Evolutionary conservation across 2,888 invertebrate genomes (phyloP).

Genomic region (Perithous albicinctus): DNA sequence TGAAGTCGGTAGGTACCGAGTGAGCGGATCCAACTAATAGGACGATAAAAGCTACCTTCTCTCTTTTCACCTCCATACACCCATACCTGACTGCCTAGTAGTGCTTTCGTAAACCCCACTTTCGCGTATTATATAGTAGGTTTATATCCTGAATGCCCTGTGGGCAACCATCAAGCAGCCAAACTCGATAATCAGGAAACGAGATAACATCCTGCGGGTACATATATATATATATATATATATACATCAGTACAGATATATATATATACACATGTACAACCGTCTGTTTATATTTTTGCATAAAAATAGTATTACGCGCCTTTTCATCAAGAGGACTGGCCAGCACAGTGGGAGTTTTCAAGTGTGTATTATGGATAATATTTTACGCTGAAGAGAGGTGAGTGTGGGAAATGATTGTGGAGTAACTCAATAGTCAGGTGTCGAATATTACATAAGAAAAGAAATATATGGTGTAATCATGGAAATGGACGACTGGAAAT

Average conservation of each 20-base stretch:
- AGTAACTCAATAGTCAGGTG: not conserved
- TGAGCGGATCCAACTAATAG: conserved; percentile 79
- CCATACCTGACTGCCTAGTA: conserved; percentile 3
- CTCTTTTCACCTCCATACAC: conserved; percentile 56
- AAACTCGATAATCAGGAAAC: conserved; percentile 73
- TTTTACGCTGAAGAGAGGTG: not conserved
- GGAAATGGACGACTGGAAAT: conserved; percentile 6
- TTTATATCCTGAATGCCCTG: conserved; percentile 33
- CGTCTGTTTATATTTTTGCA: conserved; percentile 65
- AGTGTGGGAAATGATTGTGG: conserved; percentile 28
- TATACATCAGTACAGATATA: too few relatives aligned
- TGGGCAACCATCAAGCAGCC: conserved; percentile 40
- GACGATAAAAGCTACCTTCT: conserved; percentile 81
- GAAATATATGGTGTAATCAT: conserved; percentile 23
- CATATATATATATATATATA: too few relatives aligned
- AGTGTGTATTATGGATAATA: conserved; percentile 49
- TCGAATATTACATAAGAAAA: not conserved
- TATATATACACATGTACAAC: too few relatives aligned
- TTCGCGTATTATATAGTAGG: conserved; percentile 47
- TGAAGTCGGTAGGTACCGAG: conserved; percentile 52
- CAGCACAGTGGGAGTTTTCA: conserved; percentile 13
- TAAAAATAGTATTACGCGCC: conserved; percentile 65
- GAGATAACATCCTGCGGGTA: conserved; percentile 70
- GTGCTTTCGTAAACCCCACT: conserved; percentile 17
- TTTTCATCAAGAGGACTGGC: conserved; percentile 59